Base-by-base conservation (phyloP, 35 echinoderm and acorn worm species). In the Amphiura filiformis region DNA sequence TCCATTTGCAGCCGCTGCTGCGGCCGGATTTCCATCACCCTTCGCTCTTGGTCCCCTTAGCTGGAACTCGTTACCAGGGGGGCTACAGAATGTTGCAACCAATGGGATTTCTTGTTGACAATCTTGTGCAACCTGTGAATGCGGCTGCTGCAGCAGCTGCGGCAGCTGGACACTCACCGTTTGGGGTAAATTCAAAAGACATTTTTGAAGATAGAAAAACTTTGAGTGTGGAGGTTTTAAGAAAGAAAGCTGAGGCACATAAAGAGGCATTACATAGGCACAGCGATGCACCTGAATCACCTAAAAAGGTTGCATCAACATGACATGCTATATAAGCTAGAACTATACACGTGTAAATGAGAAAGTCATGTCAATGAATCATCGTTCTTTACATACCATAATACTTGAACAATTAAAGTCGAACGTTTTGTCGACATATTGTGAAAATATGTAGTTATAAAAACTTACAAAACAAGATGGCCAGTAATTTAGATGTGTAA, bases 241-340 rank as follows among this genome's bases (percentile, higher is more conserved):
- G 95, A 34, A 91, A 93, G 32, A 80, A 89, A 40, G 91, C 95
- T 0, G 91, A 97, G 44, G 91, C 93, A 88, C 95, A 97, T 80
- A 97, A 91, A n/a, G 61, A 70, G 26, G 61, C 61, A 26, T 70
- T 70, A 23, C 7, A 70, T n/a, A 70, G 61, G 28, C 7, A 30
- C 28, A 70, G 26, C 26, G 61, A 70, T 18, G 26, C 61, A 15
- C 61, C 61, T 11, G 28, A 2, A 23, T 70, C 61, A 3, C 61
- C 61, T 4, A 70, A 70, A 23, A 30, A 11, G 9, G 28, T 30
- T 26, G 61, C 15, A 70, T 70, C 61, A 26, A 70, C 61, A 70
- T 70, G 61, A 70, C 61, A 11, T 13, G 26, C 28, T 70, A n/a
- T n/a, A n/a, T n/a, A n/a, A n/a, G n/a, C n/a, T n/a, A n/a, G n/a